Base-by-base conservation (phyloP, 1,140 invertebrate species). In the Phenacoccus solenopsis region DNA sequence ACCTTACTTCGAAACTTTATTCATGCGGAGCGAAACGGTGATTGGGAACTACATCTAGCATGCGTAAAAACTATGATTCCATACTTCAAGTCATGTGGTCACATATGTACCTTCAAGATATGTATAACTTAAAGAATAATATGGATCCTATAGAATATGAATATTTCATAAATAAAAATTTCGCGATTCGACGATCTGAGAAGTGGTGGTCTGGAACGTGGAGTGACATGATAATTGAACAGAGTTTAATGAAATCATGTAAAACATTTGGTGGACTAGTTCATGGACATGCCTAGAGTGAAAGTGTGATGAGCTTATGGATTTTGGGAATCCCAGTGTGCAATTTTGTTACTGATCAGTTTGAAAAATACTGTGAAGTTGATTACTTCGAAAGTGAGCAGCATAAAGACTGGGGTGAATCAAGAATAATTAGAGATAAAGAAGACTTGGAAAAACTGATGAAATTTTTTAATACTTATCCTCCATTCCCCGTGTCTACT, bases 191-290 rank as follows among this genome's bases (percentile, higher is more conserved):
- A 73, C 73, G 78, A 68, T 74, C 76, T 70, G 77, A 81, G 38
- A 79, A 79, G 75, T 79, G 77, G 69, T 79, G 76, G 75, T 75
- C 73, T 68, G 78, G 81, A 22, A 69, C 76, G 9, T 78, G 76
- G 70, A 67, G 75, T 3, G 79, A 81, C 71, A 78, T 81, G 78
- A 74, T 74, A 3, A 79, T 79, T 32, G 76, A 79, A 70, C 76
- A 77, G 71, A 70, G 72, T n/a, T 71, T 80, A 32, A 82, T 81
- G 76, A 74, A 77, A 72, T 72, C 77, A 38, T 77, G 82, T 74
- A 81, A 80, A 71, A 78, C 76, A 69, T 72, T 73, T 72, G 79
- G 79, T 71, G 79, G 76, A 69, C 38, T 80, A 69, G 61, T 75
- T 72, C 74, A 71, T 71, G 76, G 77, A 7, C 72, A 77, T 76